Evolutionary conservation across 2,113 vertebrate genomes (phyloP).

Genomic region (Crocuta crocuta): DNA sequence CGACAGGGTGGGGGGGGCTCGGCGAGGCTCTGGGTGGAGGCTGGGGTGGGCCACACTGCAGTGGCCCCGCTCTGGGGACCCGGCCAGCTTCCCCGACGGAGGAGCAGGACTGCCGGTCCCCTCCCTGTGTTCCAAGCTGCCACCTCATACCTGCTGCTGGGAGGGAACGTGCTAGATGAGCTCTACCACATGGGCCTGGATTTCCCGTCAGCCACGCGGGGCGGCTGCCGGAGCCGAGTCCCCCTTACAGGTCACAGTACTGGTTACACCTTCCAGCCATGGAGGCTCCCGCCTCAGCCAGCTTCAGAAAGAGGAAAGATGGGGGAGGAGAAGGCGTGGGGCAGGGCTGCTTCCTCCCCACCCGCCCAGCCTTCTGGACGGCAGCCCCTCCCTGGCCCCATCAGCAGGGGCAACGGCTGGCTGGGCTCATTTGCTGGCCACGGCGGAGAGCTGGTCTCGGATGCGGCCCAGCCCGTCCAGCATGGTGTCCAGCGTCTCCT

Average conservation of each 20-base stretch:
- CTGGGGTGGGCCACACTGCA: not conserved
- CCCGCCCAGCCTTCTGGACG: not conserved
- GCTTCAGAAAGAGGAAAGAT: not conserved
- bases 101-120: not conserved
- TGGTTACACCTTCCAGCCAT: not conserved
- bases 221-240: not conserved
- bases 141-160: not conserved
- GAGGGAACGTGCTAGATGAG: conserved; percentile 45
- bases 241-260: not conserved
- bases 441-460: conserved; percentile 92
- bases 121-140: not conserved
- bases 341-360: not conserved
- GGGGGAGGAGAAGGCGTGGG: not conserved
- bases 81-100: not conserved
- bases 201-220: not conserved
- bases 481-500: conserved; percentile 97
- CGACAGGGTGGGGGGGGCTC: not conserved
- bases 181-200: not conserved
- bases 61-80: not conserved
- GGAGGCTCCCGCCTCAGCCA: not conserved
- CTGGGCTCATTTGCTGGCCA: conserved; percentile 90
- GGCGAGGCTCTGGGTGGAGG: not conserved
- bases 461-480: conserved; percentile 95
- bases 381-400: not conserved
- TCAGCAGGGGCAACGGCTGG: not conserved